Evolutionary conservation across 2,888 invertebrate species (phyloP), one percentile per base, ranked within the genome.

Genomic region (Plutella xylostella): DNA sequence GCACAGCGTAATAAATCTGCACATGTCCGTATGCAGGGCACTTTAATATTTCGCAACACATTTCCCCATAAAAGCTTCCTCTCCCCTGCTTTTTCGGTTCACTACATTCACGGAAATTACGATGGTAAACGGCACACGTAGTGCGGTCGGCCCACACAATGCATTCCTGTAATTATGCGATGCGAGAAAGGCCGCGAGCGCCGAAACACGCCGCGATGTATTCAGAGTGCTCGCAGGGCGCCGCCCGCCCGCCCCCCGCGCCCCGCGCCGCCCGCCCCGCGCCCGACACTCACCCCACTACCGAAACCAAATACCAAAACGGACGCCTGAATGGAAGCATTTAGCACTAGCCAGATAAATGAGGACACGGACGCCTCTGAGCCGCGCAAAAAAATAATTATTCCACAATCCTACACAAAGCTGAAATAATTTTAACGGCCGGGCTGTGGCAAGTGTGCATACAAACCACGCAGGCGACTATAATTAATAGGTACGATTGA

Each of bases 161-260:
- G 72, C 73, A 69, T 68, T 71, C 61, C 71, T 65, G 73, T 75
- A 73, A 79, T 80, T 78, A 77, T 71, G 66, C 65, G 63, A 76
- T 71, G 66, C 65, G 63, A 65, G 63, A 69, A 69, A 71, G 62
- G 63, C 65, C 62, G 64, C 60, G 57, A 61, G 57, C 59, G 50
- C 55, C 60, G 58, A 63, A 69, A 67, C 58, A 61, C 53, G 50
- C 30, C 42, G 18, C 9, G 40, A n/a, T 7, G 20, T 15, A 14
- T 47, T 50, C 46, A 43, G 51, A 52, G 50, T 51, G 48, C 41
- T 37, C 19, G 25, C 14, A 33, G 33, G 33, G 38, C 33, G 40
- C 39, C 17, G 11, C 45, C 45, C 42, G 14, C 35, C 22, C 22
- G 31, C 45, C 42, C 17, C 38, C 19, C 7, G 5, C 38, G 21